Percentiles rank a stretch among this genome's conserved stretches.
phyloP scores from a whole-genome alignment of 2,113 vertebrate species.

The Halcyon senegalensis region DNA sequence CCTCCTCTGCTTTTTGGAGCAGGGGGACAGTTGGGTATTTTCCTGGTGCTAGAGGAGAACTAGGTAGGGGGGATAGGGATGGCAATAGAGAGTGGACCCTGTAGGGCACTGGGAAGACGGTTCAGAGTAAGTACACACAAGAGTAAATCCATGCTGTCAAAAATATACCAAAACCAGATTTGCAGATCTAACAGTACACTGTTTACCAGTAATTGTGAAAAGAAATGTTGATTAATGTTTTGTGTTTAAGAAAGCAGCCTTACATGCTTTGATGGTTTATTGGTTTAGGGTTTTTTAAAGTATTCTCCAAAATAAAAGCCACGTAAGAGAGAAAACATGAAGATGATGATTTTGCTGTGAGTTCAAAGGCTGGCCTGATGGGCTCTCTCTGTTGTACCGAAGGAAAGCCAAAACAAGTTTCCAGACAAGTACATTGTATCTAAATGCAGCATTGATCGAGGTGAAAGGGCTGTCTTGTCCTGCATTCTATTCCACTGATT shows the following conservation, averaged over 20 bases:
- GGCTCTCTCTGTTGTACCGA: background rate
- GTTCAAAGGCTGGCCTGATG: background rate
- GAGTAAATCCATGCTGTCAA: background rate
- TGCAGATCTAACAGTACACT: background rate
- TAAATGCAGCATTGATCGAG: background rate
- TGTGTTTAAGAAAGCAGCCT: background rate
- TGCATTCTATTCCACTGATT: background rate
- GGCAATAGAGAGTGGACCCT: background rate
- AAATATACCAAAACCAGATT: background rate
- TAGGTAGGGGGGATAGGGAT: background rate
- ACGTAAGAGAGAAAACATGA: background rate
- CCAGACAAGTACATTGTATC: background rate
- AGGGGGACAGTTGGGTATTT: background rate
- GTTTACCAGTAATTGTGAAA: background rate
- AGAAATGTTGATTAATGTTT: background rate
- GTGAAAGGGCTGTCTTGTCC: background rate
- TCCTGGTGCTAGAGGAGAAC: background rate
- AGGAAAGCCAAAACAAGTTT: background rate
- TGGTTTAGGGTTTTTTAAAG: background rate
- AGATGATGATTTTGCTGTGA: background rate
- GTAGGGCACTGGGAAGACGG: background rate
- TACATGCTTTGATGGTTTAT: background rate
- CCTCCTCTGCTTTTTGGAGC: background rate
- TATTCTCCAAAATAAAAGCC: background rate
- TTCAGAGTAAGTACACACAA: background rate